phyloP scores from a whole-genome alignment of 2,113 vertebrate species.

The Tichodroma muraria region DNA sequence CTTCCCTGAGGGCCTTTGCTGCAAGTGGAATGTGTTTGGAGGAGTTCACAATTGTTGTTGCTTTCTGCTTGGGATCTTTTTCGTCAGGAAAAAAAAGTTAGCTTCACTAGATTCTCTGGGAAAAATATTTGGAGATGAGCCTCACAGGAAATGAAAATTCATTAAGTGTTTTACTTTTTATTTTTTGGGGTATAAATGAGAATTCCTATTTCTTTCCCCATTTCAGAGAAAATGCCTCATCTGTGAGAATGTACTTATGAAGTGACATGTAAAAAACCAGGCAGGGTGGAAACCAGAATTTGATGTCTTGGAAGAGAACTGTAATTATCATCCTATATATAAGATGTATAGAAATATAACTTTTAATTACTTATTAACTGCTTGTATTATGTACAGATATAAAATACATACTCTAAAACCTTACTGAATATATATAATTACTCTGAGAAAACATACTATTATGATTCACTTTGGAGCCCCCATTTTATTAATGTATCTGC shows the following conservation, averaged over 20 bases:
- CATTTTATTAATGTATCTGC: neutral
- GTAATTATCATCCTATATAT: neutral
- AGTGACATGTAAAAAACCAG: neutral
- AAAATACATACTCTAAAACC: neutral
- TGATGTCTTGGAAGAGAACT: neutral
- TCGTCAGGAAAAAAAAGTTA: too few species aligned
- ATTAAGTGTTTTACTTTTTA: neutral
- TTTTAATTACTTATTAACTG: neutral
- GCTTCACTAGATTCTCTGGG: neutral
- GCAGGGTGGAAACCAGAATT: neutral
- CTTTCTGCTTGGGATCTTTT: neutral
- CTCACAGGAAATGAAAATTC: neutral
- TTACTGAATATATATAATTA: neutral
- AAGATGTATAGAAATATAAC: neutral
- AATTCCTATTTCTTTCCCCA: neutral
- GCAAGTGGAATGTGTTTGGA: neutral
- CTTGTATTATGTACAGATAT: neutral
- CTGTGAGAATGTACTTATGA: neutral
- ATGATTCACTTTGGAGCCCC: neutral
- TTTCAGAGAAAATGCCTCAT: neutral
- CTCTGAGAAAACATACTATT: neutral
- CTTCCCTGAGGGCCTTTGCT: accelerated
- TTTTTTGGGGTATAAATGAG: neutral
- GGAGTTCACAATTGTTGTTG: neutral
- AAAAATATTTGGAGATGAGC: neutral